phyloP scores from a whole-genome alignment of 2,113 vertebrate genomes.

The Clarias macrocephalus region DNA sequence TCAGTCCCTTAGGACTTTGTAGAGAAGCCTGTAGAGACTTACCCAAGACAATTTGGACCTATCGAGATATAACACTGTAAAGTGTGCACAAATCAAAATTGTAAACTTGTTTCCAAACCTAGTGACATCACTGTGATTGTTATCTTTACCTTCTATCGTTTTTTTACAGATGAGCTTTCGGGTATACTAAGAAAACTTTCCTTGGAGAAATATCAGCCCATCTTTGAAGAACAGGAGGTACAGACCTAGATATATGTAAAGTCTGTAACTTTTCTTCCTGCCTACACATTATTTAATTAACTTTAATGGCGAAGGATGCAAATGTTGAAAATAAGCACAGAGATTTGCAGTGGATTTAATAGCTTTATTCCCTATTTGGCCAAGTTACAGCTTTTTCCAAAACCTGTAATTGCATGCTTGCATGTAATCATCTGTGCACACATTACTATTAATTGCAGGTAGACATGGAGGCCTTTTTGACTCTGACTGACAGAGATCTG shows the following conservation, averaged over 20 bases:
- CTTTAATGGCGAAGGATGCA: neutral
- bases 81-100: neutral
- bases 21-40: neutral
- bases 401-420: neutral
- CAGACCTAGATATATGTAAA: neutral
- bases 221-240: conserved; percentile 99
- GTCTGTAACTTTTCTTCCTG: neutral
- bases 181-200: conserved; percentile 95
- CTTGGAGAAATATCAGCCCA: conserved; percentile 96
- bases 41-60: neutral
- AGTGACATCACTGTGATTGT: neutral
- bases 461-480: conserved; percentile 97
- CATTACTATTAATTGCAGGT: conserved; percentile 71
- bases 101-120: neutral
- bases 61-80: neutral
- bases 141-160: neutral
- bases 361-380: neutral
- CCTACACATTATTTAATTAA: neutral
- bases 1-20: neutral
- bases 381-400: neutral
- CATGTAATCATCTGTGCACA: neutral
- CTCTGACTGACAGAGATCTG: conserved; percentile 93
- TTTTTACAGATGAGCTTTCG: conserved; percentile 86
- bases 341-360: neutral
- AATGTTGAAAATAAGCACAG: neutral